Percentiles rank a stretch among this genome's conserved stretches.
phyloP scores from a whole-genome alignment of 1,140 invertebrate genomes.

The Lethocerus indicus region DNA sequence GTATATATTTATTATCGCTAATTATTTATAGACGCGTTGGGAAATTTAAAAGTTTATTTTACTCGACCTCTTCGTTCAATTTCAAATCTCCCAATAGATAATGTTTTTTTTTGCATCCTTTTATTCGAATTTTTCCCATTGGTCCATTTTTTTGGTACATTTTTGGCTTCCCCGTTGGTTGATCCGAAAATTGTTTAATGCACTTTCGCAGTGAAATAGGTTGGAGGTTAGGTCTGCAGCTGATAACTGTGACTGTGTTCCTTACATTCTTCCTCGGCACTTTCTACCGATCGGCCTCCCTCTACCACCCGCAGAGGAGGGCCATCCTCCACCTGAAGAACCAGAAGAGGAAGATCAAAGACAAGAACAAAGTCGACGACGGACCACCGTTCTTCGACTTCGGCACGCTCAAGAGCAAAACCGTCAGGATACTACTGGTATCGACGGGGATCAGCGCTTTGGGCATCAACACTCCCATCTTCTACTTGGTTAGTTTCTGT shows the following conservation, averaged over 20 bases:
- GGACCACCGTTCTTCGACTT: conserved; percentile 74
- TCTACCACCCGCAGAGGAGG: conserved; percentile 76
- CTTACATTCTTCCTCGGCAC: conserved; percentile 73
- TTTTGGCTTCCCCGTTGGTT: background rate
- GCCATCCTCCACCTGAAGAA: conserved; percentile 83
- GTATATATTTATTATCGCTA: conserved; percentile 29
- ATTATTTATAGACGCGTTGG: background rate
- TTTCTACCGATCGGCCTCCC: conserved; percentile 72
- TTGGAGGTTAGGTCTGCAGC: conserved; percentile 75
- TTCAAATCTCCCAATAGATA: background rate
- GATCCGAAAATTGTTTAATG: background rate
- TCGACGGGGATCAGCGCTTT: conserved; percentile 57
- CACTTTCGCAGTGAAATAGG: conserved; percentile 49
- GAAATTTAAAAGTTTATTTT: no score
- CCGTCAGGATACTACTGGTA: conserved; percentile 62
- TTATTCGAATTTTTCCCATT: no score
- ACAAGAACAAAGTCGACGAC: conserved; percentile 55
- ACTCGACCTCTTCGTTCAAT: no score
- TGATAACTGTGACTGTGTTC: conserved; percentile 66
- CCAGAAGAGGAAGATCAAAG: conserved; percentile 68
- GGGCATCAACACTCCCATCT: conserved; percentile 74
- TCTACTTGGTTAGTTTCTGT: conserved; percentile 57
- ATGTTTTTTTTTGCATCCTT: no score
- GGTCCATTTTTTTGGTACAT: background rate
- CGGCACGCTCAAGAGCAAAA: conserved; percentile 63